Conservation (phyloP, 2,113 vertebrate species). For the Hippolais icterina region DNA sequence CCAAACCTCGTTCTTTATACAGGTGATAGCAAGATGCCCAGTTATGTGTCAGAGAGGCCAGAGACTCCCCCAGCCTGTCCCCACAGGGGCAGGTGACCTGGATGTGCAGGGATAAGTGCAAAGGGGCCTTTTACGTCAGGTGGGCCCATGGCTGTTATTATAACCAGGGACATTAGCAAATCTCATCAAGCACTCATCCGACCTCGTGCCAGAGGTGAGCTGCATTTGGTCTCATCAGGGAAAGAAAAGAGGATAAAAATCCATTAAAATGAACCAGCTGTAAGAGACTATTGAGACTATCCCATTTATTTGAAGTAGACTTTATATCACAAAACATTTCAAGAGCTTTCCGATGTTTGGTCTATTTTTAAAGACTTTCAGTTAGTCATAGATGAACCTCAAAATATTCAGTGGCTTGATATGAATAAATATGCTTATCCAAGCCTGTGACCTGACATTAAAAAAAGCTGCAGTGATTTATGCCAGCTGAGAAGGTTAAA, state of each 20-base stretch:
- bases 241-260: conserved; percentile 54
- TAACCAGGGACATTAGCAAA: not conserved
- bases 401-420: conserved; percentile 6
- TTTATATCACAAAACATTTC: conserved; percentile 14
- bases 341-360: conserved; percentile 5
- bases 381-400: conserved; percentile 49
- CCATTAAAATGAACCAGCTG: conserved; percentile 9
- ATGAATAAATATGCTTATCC: conserved; percentile 37
- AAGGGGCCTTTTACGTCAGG: not conserved
- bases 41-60: not conserved
- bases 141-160: not conserved
- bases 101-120: not conserved
- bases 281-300: not conserved
- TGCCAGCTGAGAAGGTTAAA: conserved; percentile 18
- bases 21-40: not conserved
- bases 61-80: not conserved
- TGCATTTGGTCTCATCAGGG: conserved; percentile 8
- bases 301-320: conserved; percentile 20
- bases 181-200: not conserved
- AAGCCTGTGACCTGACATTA: conserved; percentile 31
- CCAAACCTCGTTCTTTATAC: not conserved
- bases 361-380: conserved; percentile 48
- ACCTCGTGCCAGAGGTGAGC: conserved; percentile 20
- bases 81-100: not conserved
- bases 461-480: conserved; percentile 9